Evolutionary conservation across 2,888 invertebrate genomes (phyloP), one percentile per base, ranked within the genome.

Genomic region (Mesoligia furuncula): DNA sequence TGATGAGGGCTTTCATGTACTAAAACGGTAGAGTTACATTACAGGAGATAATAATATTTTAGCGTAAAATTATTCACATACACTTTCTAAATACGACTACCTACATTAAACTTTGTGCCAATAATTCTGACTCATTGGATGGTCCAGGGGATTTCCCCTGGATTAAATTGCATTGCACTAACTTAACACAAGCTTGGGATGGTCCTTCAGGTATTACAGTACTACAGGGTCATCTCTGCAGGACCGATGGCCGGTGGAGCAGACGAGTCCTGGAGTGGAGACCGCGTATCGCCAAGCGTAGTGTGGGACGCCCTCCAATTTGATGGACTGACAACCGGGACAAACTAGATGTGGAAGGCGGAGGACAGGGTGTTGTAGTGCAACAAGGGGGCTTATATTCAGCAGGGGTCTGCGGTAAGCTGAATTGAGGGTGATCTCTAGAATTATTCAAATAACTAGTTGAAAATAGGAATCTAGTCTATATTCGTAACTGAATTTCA

Each of bases 1-100:
- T 81, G 83, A 83, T 71, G 76, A 75, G 77, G 64, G 72, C 82
- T 70, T 75, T 31, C 54, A 69, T 61, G 24, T 51, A 75, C 7
- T 54, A 68, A 77, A 71, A 48, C 64, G 15, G 17, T 20, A 62
- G 31, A 67, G 39, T 77, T 69, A 54, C 54, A 36, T 68, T 31
- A 67, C 45, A 31, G 9, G 62, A 76, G 76, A 83, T 51, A 65
- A 83, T 51, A 65, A 82, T 66, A n/a, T 62, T 83, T 42, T 62
- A n/a, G 42, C 7, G 39, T 39, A 9, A 20, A 62, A 45, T 61
- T 54, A 27, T 69, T 42, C 9, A 3, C 42, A 54, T 39, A 24
- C 1, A 45, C 3, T 62, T 4, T 45, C 27, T 24, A 36, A 57
- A n/a, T 24, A 11, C 6, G 27, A 54, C 17, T 48, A 48, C 20